These are phyloP conservation scores for Sebastes cheni DNA, from an alignment of 2,797 vertebrate genomes.

Conservation along the genomic window DNA sequence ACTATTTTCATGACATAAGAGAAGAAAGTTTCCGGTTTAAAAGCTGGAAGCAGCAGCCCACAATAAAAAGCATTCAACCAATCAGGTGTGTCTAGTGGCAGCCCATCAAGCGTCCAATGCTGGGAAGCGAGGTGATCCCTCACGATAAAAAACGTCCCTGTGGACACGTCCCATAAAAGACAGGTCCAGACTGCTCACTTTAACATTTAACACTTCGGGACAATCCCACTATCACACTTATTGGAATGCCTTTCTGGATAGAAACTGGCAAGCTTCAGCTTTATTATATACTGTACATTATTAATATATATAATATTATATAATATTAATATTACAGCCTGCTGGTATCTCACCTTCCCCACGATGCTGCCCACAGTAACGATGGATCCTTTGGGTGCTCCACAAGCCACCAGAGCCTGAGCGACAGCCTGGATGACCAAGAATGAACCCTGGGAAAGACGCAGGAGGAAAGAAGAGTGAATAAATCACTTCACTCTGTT, in stretches of 20 bases:
- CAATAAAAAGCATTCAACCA: no score
- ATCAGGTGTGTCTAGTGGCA: no score
- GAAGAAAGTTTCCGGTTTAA: no score
- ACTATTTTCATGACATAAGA: no score
- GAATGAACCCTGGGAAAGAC: constrained; percentile 83
- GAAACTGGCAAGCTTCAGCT: not conserved
- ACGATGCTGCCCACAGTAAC: constrained; percentile 90
- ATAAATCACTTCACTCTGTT: not conserved
- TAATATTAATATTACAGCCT: not conserved
- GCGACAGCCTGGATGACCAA: constrained; percentile 88
- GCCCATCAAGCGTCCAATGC: no score
- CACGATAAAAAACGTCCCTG: no score
- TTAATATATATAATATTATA: no score
- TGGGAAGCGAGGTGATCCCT: no score
- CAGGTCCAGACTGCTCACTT: not conserved
- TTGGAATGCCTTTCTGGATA: not conserved
- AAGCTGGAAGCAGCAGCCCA: no score
- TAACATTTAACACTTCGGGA: not conserved
- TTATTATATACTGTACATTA: no score
- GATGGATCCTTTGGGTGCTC: constrained; percentile 86
- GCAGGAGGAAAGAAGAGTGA: not conserved
- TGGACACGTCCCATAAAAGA: not conserved
- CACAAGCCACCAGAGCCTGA: constrained; percentile 84
- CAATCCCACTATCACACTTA: no score
- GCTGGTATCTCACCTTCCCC: constrained; percentile 83